These are phyloP conservation scores for Centrocercus urophasianus DNA, from an alignment of 2,113 vertebrate species.

Conservation along the genomic window DNA sequence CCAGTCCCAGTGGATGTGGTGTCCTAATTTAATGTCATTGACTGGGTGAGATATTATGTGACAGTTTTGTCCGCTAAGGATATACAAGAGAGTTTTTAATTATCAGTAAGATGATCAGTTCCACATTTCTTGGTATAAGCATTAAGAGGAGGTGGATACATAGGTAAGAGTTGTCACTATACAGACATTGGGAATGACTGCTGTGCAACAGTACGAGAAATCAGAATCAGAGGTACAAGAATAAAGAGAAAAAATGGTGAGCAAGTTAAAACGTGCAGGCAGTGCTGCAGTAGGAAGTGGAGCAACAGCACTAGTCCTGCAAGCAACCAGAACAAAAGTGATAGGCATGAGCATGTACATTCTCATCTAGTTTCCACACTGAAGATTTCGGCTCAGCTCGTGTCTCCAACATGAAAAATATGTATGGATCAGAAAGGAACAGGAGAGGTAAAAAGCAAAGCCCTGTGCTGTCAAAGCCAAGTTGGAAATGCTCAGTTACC, in stretches of 20 bases:
- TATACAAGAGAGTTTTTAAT: neutral
- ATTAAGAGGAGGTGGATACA: constrained; percentile 15
- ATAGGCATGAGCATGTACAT: neutral
- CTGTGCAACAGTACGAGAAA: neutral
- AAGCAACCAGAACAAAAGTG: neutral
- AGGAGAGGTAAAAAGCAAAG: neutral
- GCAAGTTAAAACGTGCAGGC: neutral
- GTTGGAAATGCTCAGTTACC: neutral
- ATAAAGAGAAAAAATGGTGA: neutral
- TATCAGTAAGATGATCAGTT: fast-evolving
- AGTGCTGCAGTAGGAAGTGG: neutral
- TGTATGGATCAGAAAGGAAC: neutral
- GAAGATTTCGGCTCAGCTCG: neutral
- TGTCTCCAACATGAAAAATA: neutral
- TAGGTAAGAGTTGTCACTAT: neutral
- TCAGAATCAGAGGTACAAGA: neutral
- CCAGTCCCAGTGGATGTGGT: neutral
- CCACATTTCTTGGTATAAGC: neutral
- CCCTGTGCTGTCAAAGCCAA: neutral
- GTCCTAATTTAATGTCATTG: constrained; percentile 44
- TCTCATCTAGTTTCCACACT: neutral
- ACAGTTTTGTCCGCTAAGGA: neutral
- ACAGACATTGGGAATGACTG: neutral
- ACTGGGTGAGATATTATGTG: neutral
- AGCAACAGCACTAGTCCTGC: neutral